Evolutionary conservation across 2,113 vertebrate genomes (phyloP).

Genomic region (Lepisosteus oculatus): DNA sequence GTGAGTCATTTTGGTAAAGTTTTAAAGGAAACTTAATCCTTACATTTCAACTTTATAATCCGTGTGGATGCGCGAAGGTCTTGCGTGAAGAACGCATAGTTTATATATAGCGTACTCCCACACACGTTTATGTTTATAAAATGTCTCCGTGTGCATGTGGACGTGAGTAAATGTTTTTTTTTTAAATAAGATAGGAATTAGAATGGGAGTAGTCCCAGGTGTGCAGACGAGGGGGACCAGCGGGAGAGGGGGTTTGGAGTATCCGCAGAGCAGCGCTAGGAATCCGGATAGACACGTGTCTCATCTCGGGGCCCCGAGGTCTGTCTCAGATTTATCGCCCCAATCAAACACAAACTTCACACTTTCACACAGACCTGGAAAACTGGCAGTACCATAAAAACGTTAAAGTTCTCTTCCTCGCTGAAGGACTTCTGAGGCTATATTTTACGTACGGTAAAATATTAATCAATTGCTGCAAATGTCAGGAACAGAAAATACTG

Average conservation of each 20-base stretch:
- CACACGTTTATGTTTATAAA: background rate
- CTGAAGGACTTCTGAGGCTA: slow-evolving; percentile 27
- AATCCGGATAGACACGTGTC: slow-evolving; percentile 72
- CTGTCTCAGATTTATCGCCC: slow-evolving; percentile 74
- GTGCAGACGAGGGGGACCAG: slow-evolving; percentile 29
- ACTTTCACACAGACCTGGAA: slow-evolving; percentile 65
- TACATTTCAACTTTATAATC: no score
- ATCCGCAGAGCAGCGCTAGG: slow-evolving; percentile 54
- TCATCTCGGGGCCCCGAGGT: slow-evolving; percentile 52
- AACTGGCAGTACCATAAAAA: slow-evolving; percentile 65
- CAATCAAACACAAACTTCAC: slow-evolving; percentile 70
- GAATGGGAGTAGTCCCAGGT: slow-evolving; percentile 6
- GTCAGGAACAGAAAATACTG: background rate
- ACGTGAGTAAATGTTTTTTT: background rate
- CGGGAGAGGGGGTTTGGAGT: slow-evolving; percentile 35
- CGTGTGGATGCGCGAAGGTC: background rate
- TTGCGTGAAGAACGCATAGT: background rate
- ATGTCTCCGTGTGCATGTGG: background rate
- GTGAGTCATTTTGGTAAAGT: background rate
- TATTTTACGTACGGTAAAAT: slow-evolving; percentile 25
- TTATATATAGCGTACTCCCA: background rate
- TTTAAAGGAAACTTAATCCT: background rate
- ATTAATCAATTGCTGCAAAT: slow-evolving; percentile 12
- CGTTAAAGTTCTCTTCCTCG: slow-evolving; percentile 47
- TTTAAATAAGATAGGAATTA: background rate